phyloP scores from a whole-genome alignment of 2,113 vertebrate genomes.

The Oreochromis tanganicae region DNA sequence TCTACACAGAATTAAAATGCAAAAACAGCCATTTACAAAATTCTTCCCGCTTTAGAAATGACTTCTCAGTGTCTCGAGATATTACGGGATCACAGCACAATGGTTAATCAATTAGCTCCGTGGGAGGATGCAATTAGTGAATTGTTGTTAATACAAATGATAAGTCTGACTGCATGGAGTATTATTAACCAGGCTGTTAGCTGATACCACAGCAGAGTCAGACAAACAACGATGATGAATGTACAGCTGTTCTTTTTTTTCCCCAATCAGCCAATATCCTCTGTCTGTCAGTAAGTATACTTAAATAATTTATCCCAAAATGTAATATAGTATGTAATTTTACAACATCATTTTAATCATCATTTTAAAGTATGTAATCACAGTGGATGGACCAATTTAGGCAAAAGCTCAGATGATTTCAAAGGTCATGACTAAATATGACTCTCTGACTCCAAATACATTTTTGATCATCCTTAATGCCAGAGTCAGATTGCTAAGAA shows the following conservation, averaged over 20 bases:
- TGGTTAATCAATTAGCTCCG: constrained; percentile 28
- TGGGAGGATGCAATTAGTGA: constrained; percentile 39
- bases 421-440: background rate
- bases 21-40: constrained; percentile 31
- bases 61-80: background rate
- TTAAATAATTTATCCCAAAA: rapidly evolving
- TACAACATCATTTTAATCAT: rapidly evolving
- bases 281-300: background rate
- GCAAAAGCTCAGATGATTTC: background rate
- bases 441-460: background rate
- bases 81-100: constrained; percentile 23
- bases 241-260: background rate
- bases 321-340: background rate
- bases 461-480: background rate
- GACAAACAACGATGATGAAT: background rate
- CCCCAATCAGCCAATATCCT: background rate
- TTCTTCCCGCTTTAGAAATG: constrained; percentile 1
- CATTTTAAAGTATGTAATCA: rapidly evolving
- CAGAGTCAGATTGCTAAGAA: rapidly evolving
- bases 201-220: background rate
- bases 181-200: constrained; percentile 21
- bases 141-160: constrained; percentile 14
- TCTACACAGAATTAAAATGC: constrained; percentile 12
- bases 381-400: background rate
- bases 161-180: constrained; percentile 4